phyloP scores from a whole-genome alignment of 2,797 vertebrate species.

The Channallabes apus region DNA sequence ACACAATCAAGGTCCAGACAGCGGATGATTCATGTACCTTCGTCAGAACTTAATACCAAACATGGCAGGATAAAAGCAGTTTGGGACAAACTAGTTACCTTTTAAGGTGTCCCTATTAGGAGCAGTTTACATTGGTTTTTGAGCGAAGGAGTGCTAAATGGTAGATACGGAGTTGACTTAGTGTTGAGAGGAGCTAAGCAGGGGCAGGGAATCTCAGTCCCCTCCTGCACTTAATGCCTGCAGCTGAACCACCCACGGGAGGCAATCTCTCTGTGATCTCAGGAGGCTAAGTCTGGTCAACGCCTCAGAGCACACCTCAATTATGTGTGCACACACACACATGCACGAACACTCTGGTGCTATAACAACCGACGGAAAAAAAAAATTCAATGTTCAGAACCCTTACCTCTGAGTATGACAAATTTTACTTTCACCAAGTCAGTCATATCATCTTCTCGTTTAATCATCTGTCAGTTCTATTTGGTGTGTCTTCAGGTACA shows the following conservation, averaged over 20 bases:
- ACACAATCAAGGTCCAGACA: conserved; percentile 8
- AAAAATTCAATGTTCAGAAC: conserved; percentile 29
- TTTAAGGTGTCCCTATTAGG: not conserved
- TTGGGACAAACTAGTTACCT: not conserved
- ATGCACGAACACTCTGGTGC: conserved; percentile 22
- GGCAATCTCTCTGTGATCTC: conserved; percentile 67
- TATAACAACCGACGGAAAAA: conserved; percentile 36
- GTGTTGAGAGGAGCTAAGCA: conserved; percentile 34
- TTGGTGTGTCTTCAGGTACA: conserved; percentile 13
- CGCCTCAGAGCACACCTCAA: conserved; percentile 60
- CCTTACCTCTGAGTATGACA: conserved; percentile 37
- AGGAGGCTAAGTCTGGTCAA: conserved; percentile 68
- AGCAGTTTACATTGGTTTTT: conserved; percentile 1
- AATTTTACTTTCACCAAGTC: conserved; percentile 23
- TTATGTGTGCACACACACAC: conserved; percentile 38
- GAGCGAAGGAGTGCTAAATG: not conserved
- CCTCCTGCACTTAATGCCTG: conserved; percentile 54
- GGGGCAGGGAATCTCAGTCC: conserved; percentile 32
- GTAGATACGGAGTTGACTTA: conserved; percentile 1
- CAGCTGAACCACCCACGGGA: conserved; percentile 62
- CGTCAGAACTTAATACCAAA: conserved; percentile 10
- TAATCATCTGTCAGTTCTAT: conserved; percentile 11
- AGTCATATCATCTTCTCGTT: conserved; percentile 6
- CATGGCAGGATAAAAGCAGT: conserved; percentile 15
- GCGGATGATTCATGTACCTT: not conserved